These are phyloP conservation scores for Barbus barbus DNA, from an alignment of 2,113 vertebrate genomes.

Conservation along the genomic window DNA sequence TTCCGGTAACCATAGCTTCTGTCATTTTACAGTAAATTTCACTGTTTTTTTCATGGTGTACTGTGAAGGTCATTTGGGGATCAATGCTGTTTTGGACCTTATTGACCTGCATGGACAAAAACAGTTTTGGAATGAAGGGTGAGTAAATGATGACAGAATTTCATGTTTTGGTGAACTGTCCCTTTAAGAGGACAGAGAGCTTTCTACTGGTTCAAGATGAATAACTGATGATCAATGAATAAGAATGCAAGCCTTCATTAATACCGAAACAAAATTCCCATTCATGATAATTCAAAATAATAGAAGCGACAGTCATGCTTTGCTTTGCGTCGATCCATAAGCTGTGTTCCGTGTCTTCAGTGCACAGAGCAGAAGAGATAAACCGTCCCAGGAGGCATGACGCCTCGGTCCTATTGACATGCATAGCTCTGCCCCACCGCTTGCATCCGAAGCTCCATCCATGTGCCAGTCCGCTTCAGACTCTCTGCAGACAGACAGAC, in stretches of 20 bases:
- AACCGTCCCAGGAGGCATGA: slow-evolving; percentile 28
- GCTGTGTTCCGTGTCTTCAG: neutral
- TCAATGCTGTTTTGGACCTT: neutral
- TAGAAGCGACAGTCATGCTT: neutral
- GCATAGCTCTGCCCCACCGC: slow-evolving; percentile 26
- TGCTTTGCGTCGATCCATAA: neutral
- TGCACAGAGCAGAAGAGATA: slow-evolving; percentile 27
- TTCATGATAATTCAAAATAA: neutral
- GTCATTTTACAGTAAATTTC: neutral
- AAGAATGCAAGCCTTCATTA: neutral
- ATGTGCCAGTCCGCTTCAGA: slow-evolving; percentile 14
- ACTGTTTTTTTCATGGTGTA: neutral
- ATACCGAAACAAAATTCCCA: neutral
- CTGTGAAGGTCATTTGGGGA: neutral
- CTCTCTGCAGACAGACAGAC: slow-evolving; percentile 7
- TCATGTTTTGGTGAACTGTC: neutral
- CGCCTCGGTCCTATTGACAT: slow-evolving; percentile 35
- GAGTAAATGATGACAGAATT: neutral
- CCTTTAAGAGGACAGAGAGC: neutral
- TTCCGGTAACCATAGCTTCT: neutral
- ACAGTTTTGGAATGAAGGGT: neutral
- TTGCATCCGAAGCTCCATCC: slow-evolving; percentile 7
- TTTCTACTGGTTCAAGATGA: neutral
- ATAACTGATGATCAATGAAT: neutral
- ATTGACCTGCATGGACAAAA: neutral